phyloP scores from a whole-genome alignment of 2,888 invertebrate genomes.

The Malachius bipustulatus region DNA sequence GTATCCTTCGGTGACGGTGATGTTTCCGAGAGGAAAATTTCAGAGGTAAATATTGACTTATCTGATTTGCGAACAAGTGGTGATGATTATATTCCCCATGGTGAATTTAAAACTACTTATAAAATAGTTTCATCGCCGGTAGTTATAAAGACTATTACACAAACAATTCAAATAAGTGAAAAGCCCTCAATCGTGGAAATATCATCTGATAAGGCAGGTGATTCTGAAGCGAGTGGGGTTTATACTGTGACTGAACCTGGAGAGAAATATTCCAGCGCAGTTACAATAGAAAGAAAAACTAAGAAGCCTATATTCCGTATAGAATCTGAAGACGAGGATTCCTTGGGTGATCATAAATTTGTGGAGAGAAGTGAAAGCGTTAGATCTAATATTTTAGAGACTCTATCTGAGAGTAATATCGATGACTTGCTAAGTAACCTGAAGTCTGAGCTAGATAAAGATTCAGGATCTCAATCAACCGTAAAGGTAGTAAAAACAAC shows the following conservation, averaged over 20 bases:
- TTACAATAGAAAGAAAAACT: constrained; percentile 9
- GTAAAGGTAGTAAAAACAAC: constrained; percentile 16
- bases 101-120: no score
- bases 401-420: constrained; percentile 26
- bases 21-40: constrained; percentile 18
- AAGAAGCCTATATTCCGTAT: constrained; percentile 38
- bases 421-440: constrained; percentile 25
- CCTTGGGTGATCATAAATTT: constrained; percentile 15
- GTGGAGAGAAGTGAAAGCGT: constrained; percentile 25
- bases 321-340: constrained; percentile 37
- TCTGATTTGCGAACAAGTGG: constrained; percentile 20
- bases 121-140: no score
- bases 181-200: constrained; percentile 33
- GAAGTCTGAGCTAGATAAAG: constrained; percentile 11
- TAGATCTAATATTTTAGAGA: constrained; percentile 30
- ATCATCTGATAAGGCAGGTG: constrained; percentile 25
- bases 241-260: constrained; percentile 26
- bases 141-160: no score
- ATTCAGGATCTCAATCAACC: constrained; percentile 14
- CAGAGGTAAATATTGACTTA: constrained; percentile 26
- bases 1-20: constrained; percentile 9
- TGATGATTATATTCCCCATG: constrained; percentile 3
- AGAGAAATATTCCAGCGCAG: not conserved
- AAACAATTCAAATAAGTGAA: constrained; percentile 28
- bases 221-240: constrained; percentile 27